Evolutionary conservation across 2,888 invertebrate genomes (phyloP), one percentile per base, ranked within the genome.

Genomic region (Pandemis cinnamomeana): DNA sequence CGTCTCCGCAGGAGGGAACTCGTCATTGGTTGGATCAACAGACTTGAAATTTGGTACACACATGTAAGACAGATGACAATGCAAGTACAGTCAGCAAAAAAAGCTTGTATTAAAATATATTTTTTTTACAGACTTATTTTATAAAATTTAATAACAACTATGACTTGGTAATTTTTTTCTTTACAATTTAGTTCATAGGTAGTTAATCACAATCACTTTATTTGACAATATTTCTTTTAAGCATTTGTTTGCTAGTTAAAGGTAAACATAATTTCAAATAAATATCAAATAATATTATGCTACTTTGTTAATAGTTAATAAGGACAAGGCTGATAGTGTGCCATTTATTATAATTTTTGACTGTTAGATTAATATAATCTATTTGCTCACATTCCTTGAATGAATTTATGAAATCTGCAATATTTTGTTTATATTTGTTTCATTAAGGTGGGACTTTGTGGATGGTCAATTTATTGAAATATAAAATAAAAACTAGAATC

Each of bases 401-500:
- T 67, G 41, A 41, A n/a, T 67, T 55, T 46, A 63, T 44, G 11
- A 62, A n/a, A 15, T 51, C 51, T 13, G 15, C 66, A 51, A 66
- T 66, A 55, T 13, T 48, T 64, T 13, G 15, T 64, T 48, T 36
- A 8, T 67, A 67, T n/a, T 67, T 15, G 7, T 53, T 66, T 2
- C 8, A 8, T 7, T 63, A 11, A 64, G 6, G 51, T 53, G n/a
- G 7, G 41, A n/a, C 63, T 58, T 20, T 44, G 10, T 67, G 67
- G 27, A 62, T 42, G 6, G 67, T 53, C 44, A 53, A 20, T 41
- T 63, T 41, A 53, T 70, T 44, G 13, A 13, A 36, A 20, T 51
- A 42, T 70, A 44, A 61, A 69, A 70, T 70, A 70, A 51, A 55
- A 44, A 62, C 44, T 67, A 61, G 61, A 71, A 58, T 58, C 13